A percentile compares a stretch with the other conserved stretches of the same genome.
Conservation (phyloP, 2,888 invertebrate species). For the Sphaerophoria rueppellii region DNA sequence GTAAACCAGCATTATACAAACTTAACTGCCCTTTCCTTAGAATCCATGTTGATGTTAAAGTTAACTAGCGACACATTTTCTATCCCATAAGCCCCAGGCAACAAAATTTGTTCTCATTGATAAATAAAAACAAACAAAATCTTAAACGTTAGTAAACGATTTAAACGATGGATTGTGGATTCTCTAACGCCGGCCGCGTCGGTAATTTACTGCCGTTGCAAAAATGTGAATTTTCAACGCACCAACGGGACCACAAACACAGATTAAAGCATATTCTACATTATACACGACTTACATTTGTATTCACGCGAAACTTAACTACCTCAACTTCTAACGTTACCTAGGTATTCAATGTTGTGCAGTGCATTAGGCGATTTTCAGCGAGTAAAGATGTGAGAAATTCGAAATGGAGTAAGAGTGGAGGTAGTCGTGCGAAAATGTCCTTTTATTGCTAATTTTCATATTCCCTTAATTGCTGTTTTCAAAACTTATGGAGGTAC, state of each 20-base stretch:
- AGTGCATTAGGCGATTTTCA: slow-evolving; percentile 5
- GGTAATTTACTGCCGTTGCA: slow-evolving; percentile 62
- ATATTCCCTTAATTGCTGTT: slow-evolving; percentile 72
- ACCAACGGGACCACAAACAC: slow-evolving; percentile 67
- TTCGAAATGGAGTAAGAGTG: background rate
- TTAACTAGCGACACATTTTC: too few species aligned
- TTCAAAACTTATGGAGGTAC: slow-evolving; percentile 54
- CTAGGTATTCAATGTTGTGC: slow-evolving; percentile 4
- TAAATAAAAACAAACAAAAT: too few species aligned
- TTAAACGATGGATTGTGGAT: too few species aligned
- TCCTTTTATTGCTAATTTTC: slow-evolving; percentile 73
- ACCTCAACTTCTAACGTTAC: slow-evolving; percentile 23
- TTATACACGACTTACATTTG: slow-evolving; percentile 51
- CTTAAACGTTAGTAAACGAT: too few species aligned
- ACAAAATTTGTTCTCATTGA: too few species aligned
- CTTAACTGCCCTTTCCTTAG: too few species aligned
- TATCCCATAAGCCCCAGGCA: too few species aligned
- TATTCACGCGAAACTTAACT: slow-evolving; percentile 28
- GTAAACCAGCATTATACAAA: too few species aligned
- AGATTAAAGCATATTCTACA: slow-evolving; percentile 33
- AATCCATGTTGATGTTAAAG: too few species aligned
- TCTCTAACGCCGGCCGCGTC: background rate
- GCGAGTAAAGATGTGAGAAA: background rate
- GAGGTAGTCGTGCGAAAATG: slow-evolving; percentile 8
- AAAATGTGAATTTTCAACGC: slow-evolving; percentile 54